These are phyloP conservation scores for Beris morrisii DNA, from an alignment of 2,888 invertebrate species.

Conservation along the genomic window DNA sequence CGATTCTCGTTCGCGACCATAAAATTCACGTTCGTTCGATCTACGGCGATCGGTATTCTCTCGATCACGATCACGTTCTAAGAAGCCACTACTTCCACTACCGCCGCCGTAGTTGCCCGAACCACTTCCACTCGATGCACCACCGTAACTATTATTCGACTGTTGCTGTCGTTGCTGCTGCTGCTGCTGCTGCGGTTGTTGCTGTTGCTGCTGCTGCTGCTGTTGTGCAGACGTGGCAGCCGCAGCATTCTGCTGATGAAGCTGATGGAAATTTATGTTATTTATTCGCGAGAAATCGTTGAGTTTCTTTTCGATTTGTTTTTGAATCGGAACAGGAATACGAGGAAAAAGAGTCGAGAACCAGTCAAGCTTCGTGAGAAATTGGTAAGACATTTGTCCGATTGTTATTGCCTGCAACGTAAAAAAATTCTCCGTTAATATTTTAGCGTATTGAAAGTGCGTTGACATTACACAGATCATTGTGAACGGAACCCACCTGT, in stretches of 20 bases:
- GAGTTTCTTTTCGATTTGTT: conserved; percentile 80
- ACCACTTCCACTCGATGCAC: conserved; percentile 31
- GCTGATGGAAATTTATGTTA: conserved; percentile 47
- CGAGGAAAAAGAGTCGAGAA: conserved; percentile 97
- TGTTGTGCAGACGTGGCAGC: neutral
- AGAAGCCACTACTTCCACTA: conserved; percentile 44
- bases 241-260: conserved; percentile 22
- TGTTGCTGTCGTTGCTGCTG: neutral
- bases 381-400: conserved; percentile 89
- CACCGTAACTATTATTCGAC: conserved; percentile 17
- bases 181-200: neutral
- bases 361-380: conserved; percentile 96
- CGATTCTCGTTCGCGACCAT: conserved; percentile 52
- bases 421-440: conserved; percentile 41
- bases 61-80: conserved; percentile 47
- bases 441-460: neutral
- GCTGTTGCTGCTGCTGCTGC: neutral
- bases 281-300: conserved; percentile 64
- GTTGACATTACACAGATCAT: conserved; percentile 26
- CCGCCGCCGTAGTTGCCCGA: conserved; percentile 33
- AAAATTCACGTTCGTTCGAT: conserved; percentile 43
- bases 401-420: conserved; percentile 69
- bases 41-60: conserved; percentile 44
- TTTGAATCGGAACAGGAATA: conserved; percentile 97
- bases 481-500: conserved; percentile 59